These are phyloP conservation scores for Pediacus dermestoides DNA, from an alignment of 2,888 invertebrate genomes.

Conservation along the genomic window DNA sequence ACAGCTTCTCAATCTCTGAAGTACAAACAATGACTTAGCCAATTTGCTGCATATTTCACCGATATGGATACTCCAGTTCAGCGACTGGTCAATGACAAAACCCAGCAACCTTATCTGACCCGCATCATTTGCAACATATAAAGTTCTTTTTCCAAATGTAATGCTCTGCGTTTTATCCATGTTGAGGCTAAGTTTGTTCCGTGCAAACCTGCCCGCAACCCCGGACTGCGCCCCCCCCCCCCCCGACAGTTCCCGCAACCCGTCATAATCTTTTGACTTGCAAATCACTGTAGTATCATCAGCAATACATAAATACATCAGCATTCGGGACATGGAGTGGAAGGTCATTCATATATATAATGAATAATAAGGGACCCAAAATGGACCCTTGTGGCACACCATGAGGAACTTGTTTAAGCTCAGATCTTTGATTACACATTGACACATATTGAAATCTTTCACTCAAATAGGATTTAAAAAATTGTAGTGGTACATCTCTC, in stretches of 20 bases:
- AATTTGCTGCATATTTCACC: too few species aligned
- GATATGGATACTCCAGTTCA: too few species aligned
- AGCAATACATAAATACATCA: not conserved
- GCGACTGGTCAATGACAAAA: slow-evolving; percentile 2
- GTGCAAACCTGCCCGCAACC: not conserved
- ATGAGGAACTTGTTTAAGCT: too few species aligned
- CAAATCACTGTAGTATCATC: not conserved
- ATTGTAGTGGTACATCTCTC: too few species aligned
- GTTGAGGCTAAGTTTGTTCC: not conserved
- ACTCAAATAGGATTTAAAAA: too few species aligned
- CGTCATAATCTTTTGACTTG: not conserved
- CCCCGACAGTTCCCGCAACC: not conserved
- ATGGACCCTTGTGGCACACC: slow-evolving; percentile 2
- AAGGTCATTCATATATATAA: slow-evolving; percentile 5
- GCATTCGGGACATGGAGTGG: not conserved
- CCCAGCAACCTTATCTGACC: slow-evolving; percentile 1
- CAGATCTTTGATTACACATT: too few species aligned
- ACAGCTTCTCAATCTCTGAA: not conserved
- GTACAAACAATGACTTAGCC: too few species aligned
- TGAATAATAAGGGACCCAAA: slow-evolving; percentile 2
- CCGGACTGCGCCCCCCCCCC: too few species aligned
- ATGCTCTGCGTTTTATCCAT: not conserved
- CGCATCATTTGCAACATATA: not conserved
- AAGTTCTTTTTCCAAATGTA: not conserved
- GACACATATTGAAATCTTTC: too few species aligned